These are phyloP conservation scores for Dicyrtomina minuta DNA, from an alignment of 2,888 invertebrate genomes.

Conservation along the genomic window DNA sequence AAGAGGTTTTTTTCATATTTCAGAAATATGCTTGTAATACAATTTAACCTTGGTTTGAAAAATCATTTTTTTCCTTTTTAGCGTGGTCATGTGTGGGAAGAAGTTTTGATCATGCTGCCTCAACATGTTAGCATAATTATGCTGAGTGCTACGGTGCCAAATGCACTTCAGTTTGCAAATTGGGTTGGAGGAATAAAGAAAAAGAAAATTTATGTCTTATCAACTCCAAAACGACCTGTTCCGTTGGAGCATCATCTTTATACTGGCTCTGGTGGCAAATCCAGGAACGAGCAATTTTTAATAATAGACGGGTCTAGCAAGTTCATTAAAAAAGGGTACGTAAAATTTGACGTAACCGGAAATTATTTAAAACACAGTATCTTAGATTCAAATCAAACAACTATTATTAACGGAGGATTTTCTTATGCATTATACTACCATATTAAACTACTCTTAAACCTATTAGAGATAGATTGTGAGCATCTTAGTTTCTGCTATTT, in stretches of 20 bases:
- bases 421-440: no score
- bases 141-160: conserved; percentile 97
- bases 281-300: conserved; percentile 70
- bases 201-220: conserved; percentile 85
- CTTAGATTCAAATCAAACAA: background rate
- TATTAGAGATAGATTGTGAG: no score
- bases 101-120: conserved; percentile 92
- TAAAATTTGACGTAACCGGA: background rate
- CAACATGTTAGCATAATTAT: conserved; percentile 93
- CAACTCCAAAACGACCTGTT: conserved; percentile 88
- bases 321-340: conserved; percentile 70
- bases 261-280: conserved; percentile 71
- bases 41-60: background rate
- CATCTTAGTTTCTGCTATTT: no score
- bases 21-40: background rate
- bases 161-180: conserved; percentile 91
- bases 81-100: conserved; percentile 99
- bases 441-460: no score
- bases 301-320: conserved; percentile 76
- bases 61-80: conserved; percentile 56
- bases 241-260: conserved; percentile 93
- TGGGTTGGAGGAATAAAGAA: conserved; percentile 87
- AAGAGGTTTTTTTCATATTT: conserved; percentile 66
- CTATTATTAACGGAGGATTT: no score
- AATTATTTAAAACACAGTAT: background rate